Evolutionary conservation across 2,888 invertebrate species (phyloP), one percentile per base, ranked within the genome.

Genomic region (Trachelus tabidus): DNA sequence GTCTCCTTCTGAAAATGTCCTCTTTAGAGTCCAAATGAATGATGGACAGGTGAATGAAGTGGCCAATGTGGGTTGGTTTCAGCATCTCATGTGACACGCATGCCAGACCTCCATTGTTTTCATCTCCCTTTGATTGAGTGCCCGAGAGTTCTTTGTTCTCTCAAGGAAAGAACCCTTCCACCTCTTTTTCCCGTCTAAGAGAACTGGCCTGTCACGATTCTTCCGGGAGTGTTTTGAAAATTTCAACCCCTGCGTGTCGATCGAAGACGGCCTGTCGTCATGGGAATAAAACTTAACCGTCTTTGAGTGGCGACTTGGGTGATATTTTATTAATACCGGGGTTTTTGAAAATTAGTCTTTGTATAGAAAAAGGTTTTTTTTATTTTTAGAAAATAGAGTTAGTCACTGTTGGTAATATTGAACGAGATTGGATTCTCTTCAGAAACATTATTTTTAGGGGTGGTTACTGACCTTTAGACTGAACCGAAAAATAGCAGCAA

Each of bases 1-100:
- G 88, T 87, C 86, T 88, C 86, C 86, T 85, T 85, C 87, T 84
- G 84, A 80, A 81, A 84, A 85, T 87, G 86, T 88, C 87, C 82
- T 86, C 86, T 87, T 85, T 86, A 81, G 81, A 83, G 83, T 83
- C 82, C 80, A 82, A 83, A 79, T 84, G 85, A 84, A 84, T 91
- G 91, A 91, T 89, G 86, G 91, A 91, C 91, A 89, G 87, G 85
- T 91, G 89, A 91, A 91, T 90, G 91, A 91, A 91, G 91, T 91
- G 91, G 91, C 91, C 91, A 91, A 91, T 91, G 89, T 91, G 91
- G 91, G 91, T 85, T 87, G 91, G 89, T 89, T 89, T 88, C 90
- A 87, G 87, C 90, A 89, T 91, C 90, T 91, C 91, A 85, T 87
- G 90, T 91, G 91, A 91, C 91, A 91, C 87, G 86, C 88, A 87